Percentiles rank a stretch among this genome's conserved stretches.
Evolutionary conservation across 2,888 invertebrate genomes (phyloP).

Genomic region (Lamellibrachia columna): DNA sequence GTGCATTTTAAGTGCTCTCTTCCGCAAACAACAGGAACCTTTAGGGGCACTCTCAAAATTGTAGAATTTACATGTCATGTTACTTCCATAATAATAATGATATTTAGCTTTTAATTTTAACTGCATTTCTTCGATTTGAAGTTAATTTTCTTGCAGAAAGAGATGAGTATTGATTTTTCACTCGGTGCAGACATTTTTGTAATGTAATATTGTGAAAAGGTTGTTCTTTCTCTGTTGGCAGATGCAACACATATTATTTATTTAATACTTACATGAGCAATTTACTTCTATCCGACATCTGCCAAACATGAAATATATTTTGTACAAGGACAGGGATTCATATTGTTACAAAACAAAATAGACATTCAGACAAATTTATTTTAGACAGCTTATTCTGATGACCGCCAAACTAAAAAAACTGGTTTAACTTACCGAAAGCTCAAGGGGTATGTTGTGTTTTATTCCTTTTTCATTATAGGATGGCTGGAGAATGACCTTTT

Average conservation of each 20-base stretch:
- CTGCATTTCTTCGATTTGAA: too few species aligned
- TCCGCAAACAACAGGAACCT: too few species aligned
- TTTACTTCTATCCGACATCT: background rate
- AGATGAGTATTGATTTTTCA: too few species aligned
- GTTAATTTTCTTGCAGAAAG: too few species aligned
- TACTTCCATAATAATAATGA: background rate
- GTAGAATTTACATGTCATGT: too few species aligned
- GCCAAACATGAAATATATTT: background rate
- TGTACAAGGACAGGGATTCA: background rate
- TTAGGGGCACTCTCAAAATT: too few species aligned
- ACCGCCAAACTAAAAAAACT: background rate
- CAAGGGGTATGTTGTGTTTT: background rate
- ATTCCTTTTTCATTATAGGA: background rate
- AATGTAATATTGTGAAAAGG: background rate
- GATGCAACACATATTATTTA: too few species aligned
- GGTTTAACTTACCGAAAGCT: background rate
- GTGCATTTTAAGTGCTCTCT: background rate
- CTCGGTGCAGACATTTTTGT: too few species aligned
- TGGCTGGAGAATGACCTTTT: background rate
- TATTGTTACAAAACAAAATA: background rate
- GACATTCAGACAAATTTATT: background rate
- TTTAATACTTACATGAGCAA: background rate
- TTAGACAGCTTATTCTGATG: background rate
- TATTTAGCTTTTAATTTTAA: background rate
- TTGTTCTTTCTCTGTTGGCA: background rate